Conservation (phyloP, 1,140 invertebrate species). For the Carposina sasakii region DNA sequence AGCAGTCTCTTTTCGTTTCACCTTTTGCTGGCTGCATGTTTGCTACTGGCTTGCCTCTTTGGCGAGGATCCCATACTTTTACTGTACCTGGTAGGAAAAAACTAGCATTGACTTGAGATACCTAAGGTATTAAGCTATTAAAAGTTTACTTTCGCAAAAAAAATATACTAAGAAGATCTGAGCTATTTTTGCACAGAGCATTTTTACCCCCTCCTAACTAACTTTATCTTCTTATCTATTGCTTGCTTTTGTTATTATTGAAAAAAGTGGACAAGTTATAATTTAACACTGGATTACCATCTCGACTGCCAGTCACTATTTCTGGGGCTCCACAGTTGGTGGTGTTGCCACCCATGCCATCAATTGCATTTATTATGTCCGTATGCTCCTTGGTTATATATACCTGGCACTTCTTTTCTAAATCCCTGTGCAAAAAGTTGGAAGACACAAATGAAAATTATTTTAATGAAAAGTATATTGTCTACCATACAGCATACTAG, state of each 20-base stretch:
- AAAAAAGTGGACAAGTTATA: not conserved
- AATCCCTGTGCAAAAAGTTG: too few species aligned
- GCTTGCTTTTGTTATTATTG: not conserved
- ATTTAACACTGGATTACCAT: slow-evolving; percentile 76
- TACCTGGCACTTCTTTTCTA: slow-evolving; percentile 82
- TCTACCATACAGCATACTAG: too few species aligned
- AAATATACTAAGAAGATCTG: too few species aligned
- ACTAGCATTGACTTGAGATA: not conserved
- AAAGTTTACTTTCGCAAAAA: too few species aligned
- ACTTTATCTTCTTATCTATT: too few species aligned
- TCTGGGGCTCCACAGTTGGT: slow-evolving; percentile 92
- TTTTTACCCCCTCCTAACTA: too few species aligned
- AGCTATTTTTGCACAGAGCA: too few species aligned
- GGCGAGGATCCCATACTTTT: slow-evolving; percentile 96
- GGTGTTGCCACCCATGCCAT: slow-evolving; percentile 91
- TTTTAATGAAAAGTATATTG: too few species aligned
- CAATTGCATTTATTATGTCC: slow-evolving; percentile 93
- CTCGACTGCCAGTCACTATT: slow-evolving; percentile 93
- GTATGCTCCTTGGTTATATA: slow-evolving; percentile 90
- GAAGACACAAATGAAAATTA: too few species aligned
- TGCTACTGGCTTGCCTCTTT: slow-evolving; percentile 90
- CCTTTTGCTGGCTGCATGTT: slow-evolving; percentile 82
- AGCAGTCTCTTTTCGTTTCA: slow-evolving; percentile 84
- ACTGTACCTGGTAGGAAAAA: slow-evolving; percentile 80
- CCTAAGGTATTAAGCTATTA: too few species aligned